These are phyloP conservation scores for Recurvirostra avosetta DNA, from an alignment of 2,113 vertebrate species.

Conservation along the genomic window DNA sequence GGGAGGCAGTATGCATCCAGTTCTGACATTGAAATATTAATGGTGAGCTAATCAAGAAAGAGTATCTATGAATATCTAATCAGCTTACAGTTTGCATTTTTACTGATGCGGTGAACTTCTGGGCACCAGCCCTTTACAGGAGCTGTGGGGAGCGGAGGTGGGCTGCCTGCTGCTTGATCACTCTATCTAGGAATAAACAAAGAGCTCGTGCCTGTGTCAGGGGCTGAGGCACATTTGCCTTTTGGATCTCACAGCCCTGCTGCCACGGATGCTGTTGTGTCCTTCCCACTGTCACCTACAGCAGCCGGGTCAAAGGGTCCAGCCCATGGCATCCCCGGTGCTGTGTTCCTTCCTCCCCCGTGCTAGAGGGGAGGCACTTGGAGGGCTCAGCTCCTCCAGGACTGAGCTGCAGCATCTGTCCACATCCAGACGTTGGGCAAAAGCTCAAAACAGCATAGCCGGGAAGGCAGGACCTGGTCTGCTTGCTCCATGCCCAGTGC, in stretches of 20 bases:
- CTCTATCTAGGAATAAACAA: constrained; percentile 21
- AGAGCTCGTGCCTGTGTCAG: background rate
- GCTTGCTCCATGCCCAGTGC: rapidly evolving
- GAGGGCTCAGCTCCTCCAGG: background rate
- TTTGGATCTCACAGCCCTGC: background rate
- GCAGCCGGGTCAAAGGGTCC: background rate
- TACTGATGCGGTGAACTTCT: constrained; percentile 1
- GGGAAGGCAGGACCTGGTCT: background rate
- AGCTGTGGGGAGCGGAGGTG: background rate
- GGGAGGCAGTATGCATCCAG: constrained; percentile 27
- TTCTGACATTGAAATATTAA: constrained; percentile 65
- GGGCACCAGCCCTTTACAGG: constrained; percentile 12
- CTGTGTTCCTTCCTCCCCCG: background rate
- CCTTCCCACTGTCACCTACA: background rate
- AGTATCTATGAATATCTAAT: constrained; percentile 61
- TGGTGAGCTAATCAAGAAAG: constrained; percentile 58
- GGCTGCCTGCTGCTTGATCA: background rate
- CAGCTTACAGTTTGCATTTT: constrained; percentile 45
- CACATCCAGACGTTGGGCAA: background rate
- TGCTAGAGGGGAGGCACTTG: background rate
- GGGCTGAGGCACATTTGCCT: background rate
- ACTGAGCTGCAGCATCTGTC: background rate
- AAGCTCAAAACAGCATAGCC: background rate
- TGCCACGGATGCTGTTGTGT: background rate
- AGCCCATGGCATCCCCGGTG: background rate